A percentile compares a stretch with the other conserved stretches of the same genome.
These are phyloP conservation scores for Drosophila nigrodunni DNA, from an alignment of 1,140 invertebrate species.

Conservation along the genomic window DNA sequence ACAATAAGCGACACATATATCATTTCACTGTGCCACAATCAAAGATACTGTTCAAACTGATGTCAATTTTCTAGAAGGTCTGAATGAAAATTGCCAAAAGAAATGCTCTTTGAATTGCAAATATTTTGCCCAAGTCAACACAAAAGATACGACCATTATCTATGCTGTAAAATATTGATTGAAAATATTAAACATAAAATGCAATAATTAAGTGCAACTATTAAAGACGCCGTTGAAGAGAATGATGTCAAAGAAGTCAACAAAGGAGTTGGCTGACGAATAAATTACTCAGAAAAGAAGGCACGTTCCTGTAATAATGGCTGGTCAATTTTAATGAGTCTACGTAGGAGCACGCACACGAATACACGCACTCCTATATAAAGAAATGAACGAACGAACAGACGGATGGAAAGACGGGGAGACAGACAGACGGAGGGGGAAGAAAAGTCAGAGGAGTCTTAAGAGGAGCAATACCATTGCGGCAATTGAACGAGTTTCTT, in stretches of 20 bases:
- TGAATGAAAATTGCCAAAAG: background rate
- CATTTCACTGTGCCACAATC: background rate
- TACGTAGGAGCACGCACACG: slow-evolving; percentile 55
- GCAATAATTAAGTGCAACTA: slow-evolving; percentile 38
- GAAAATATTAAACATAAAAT: slow-evolving; percentile 60
- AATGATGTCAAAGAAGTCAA: slow-evolving; percentile 28
- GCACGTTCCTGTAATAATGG: slow-evolving; percentile 77
- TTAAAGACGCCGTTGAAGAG: slow-evolving; percentile 32
- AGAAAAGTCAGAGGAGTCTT: slow-evolving; percentile 9
- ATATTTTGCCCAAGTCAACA: background rate
- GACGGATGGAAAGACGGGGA: background rate
- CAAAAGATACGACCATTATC: slow-evolving; percentile 1
- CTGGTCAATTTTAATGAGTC: slow-evolving; percentile 79
- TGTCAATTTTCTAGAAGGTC: background rate
- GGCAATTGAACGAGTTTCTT: slow-evolving; percentile 55
- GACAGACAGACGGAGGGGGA: slow-evolving; percentile 21
- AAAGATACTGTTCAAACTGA: background rate
- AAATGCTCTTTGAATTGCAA: background rate
- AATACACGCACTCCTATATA: slow-evolving; percentile 11
- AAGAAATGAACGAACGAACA: slow-evolving; percentile 11
- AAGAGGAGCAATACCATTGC: slow-evolving; percentile 43
- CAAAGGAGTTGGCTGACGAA: slow-evolving; percentile 20
- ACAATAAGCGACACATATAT: slow-evolving; percentile 47
- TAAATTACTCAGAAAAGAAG: slow-evolving; percentile 60
- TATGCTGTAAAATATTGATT: slow-evolving; percentile 5